Conservation (phyloP, 2,888 invertebrate genomes). For the Ophraella communa region DNA sequence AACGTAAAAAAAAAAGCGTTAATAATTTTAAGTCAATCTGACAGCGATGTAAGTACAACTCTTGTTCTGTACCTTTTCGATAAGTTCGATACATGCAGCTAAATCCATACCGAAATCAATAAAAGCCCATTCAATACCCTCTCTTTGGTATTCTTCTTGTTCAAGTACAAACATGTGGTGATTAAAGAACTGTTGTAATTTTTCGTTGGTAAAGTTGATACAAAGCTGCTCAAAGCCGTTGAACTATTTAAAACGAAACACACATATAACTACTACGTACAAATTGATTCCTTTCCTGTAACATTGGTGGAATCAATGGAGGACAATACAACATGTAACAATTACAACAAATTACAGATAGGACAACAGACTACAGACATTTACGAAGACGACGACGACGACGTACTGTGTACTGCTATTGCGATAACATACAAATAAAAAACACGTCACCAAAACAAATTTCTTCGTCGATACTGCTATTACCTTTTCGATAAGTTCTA, state of each 20-base stretch:
- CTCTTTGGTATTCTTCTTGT: constrained; percentile 90
- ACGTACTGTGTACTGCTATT: not conserved
- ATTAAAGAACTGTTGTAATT: constrained; percentile 94
- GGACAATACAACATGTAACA: constrained; percentile 21
- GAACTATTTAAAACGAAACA: constrained; percentile 64
- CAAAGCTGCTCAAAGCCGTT: constrained; percentile 94
- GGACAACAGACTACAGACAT: constrained; percentile 2
- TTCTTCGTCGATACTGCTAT: constrained; percentile 43
- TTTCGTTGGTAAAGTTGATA: constrained; percentile 94
- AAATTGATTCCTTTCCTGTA: constrained; percentile 44
- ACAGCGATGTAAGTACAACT: not conserved
- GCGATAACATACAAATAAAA: constrained; percentile 5
- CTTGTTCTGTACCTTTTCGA: constrained; percentile 70
- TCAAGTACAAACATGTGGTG: constrained; percentile 94
- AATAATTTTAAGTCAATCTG: not conserved
- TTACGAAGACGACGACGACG: constrained; percentile 3
- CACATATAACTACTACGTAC: constrained; percentile 42
- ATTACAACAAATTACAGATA: not conserved
- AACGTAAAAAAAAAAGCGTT: constrained; percentile 6
- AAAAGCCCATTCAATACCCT: constrained; percentile 92
- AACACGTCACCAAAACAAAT: not conserved
- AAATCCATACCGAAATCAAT: constrained; percentile 94
- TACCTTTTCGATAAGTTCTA: constrained; percentile 95
- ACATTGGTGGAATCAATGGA: constrained; percentile 44
- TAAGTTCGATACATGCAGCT: constrained; percentile 80